phyloP scores from a whole-genome alignment of 2,797 vertebrate genomes.

The Squalus acanthias region DNA sequence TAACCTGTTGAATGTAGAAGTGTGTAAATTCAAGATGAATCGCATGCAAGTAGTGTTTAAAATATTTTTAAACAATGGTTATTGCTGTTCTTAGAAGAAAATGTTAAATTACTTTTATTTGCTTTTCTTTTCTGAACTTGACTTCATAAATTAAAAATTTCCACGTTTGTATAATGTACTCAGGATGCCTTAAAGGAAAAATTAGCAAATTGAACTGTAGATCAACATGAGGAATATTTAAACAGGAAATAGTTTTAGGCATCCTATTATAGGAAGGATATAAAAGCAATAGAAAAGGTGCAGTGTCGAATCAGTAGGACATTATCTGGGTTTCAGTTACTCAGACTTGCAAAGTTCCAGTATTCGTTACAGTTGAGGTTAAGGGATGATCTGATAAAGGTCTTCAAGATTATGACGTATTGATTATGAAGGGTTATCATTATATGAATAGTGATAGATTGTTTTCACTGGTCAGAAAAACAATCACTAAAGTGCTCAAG shows the following conservation, averaged over 20 bases:
- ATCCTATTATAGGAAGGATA: too few species aligned
- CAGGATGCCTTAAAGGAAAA: neutral
- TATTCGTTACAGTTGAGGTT: neutral
- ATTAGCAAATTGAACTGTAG: neutral
- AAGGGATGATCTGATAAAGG: neutral
- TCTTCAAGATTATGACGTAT: neutral
- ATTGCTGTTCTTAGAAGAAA: neutral
- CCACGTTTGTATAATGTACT: neutral
- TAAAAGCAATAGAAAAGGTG: neutral
- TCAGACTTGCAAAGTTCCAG: neutral
- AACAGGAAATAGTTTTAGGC: neutral
- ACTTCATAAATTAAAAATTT: neutral
- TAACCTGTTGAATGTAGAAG: neutral
- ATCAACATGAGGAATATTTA: neutral
- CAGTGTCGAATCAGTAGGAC: neutral
- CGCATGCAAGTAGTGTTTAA: neutral
- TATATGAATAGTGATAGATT: neutral
- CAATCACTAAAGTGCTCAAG: neutral
- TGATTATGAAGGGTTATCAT: neutral
- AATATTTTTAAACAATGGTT: neutral
- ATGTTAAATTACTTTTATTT: neutral
- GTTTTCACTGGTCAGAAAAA: neutral
- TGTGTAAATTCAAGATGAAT: neutral
- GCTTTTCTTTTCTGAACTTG: neutral
- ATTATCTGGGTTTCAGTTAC: neutral